Base-by-base conservation (phyloP, 2,888 invertebrate species). In the Luffia ferchaultella region DNA sequence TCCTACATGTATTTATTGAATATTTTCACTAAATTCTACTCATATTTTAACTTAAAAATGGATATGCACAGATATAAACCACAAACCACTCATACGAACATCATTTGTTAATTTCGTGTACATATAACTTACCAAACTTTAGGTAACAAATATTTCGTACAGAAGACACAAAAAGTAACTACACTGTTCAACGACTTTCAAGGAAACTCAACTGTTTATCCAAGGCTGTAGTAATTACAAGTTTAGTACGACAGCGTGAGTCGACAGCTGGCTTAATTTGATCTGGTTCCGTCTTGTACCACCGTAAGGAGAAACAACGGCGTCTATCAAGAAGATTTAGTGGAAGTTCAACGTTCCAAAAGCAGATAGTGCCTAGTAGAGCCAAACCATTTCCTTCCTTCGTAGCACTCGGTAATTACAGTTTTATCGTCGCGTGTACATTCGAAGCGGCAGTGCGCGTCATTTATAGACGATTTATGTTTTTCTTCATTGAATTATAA, bases 331-430 rank as follows among this genome's bases (percentile, higher is more conserved):
- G 52, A 15, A 49, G 53, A 59, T 57, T 57, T 56, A 57, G 56
- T 49, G 55, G 3, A 3, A 16, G 16, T n/a, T 43, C 43, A 43
- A n/a, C 16, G 43, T 43, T 16, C n/a, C 43, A 58, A 53, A n/a
- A 52, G 55, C 16, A 19, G 20, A 18, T 45, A 17, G 45, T 45
- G 45, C 45, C 20, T 16, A 48, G 40, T 30, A 16, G 56, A 50
- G 58, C 53, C 52, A 57, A 52, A 57, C 56, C 54, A 57, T 56
- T 57, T 57, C 54, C 54, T 53, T 52, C 44, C 52, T 49, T 43
- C 49, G 42, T 20, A 47, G 52, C 52, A 46, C 48, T 53, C 56
- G 56, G 62, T 64, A 65, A 65, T 64, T 64, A 65, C 64, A 64
- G 63, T 56, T 64, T 65, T 65, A 63, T 62, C 62, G 61, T 62